Conservation (phyloP, 2,888 invertebrate genomes). For the Lithosia quadra region DNA sequence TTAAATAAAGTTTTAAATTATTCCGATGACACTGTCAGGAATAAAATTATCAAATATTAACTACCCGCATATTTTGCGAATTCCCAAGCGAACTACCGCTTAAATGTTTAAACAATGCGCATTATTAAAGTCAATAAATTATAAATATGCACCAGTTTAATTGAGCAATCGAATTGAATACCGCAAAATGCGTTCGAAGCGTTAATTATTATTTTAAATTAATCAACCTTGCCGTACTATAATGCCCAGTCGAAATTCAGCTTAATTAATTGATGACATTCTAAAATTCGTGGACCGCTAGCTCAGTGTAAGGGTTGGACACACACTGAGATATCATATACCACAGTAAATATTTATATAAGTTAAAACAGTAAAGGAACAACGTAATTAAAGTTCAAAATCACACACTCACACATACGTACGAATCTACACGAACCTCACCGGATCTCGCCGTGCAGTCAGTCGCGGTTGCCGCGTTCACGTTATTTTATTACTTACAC, state of each 20-base stretch:
- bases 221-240: conserved; percentile 52
- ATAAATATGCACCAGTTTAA: conserved; percentile 28
- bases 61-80: not conserved
- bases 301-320: conserved; percentile 17
- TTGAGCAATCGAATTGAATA: conserved; percentile 36
- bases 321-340: conserved; percentile 11
- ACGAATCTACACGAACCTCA: too few species aligned
- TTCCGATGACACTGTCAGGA: not conserved
- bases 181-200: conserved; percentile 33
- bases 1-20: not conserved
- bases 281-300: conserved; percentile 58
- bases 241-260: conserved; percentile 41
- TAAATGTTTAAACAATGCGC: conserved; percentile 16
- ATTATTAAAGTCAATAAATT: conserved; percentile 25
- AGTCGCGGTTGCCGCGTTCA: too few species aligned
- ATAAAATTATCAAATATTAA: conserved; percentile 13
- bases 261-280: conserved; percentile 62
- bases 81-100: conserved; percentile 6
- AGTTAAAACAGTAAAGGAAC: too few species aligned
- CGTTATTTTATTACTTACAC: too few species aligned
- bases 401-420: too few species aligned
- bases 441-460: too few species aligned
- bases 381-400: too few species aligned
- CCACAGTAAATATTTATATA: too few species aligned
- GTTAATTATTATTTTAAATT: conserved; percentile 55